A percentile compares a stretch with the other conserved stretches of the same genome.
phyloP scores from a whole-genome alignment of 2,113 vertebrate species.

The Nothoprocta perdicaria region DNA sequence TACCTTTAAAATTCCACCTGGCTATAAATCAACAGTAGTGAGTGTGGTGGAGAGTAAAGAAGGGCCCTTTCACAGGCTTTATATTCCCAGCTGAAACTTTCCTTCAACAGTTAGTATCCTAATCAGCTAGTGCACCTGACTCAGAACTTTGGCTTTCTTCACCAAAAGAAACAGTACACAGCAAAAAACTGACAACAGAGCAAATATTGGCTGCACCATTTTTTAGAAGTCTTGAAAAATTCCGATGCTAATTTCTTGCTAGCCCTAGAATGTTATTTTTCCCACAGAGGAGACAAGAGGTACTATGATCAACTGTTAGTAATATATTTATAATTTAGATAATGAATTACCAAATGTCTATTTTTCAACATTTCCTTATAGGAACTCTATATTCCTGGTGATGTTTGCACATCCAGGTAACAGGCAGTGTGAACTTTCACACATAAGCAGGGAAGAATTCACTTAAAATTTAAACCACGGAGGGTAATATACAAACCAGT shows the following conservation, averaged over 20 bases:
- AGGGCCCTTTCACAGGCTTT: neutral
- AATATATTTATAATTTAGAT: neutral
- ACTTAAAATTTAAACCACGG: neutral
- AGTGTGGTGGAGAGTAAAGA: neutral
- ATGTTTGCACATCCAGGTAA: neutral
- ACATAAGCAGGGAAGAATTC: neutral
- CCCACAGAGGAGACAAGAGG: too few species aligned
- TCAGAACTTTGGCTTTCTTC: neutral
- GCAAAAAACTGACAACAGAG: neutral
- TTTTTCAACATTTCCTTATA: neutral
- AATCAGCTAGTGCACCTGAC: neutral
- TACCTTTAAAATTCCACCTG: slow-evolving; percentile 69
- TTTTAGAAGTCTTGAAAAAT: neutral
- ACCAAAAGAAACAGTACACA: neutral
- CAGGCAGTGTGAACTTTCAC: neutral
- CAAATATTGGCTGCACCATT: neutral
- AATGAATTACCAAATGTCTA: neutral
- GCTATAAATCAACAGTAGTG: slow-evolving; percentile 45
- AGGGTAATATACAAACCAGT: neutral
- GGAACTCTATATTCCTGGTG: neutral
- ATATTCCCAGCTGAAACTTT: neutral
- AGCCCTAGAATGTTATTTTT: neutral
- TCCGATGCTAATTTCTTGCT: neutral
- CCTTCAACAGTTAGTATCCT: neutral
- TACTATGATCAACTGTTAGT: neutral